Base-by-base conservation (phyloP, 2,113 vertebrate genomes). In the Phodopus roborovskii region DNA sequence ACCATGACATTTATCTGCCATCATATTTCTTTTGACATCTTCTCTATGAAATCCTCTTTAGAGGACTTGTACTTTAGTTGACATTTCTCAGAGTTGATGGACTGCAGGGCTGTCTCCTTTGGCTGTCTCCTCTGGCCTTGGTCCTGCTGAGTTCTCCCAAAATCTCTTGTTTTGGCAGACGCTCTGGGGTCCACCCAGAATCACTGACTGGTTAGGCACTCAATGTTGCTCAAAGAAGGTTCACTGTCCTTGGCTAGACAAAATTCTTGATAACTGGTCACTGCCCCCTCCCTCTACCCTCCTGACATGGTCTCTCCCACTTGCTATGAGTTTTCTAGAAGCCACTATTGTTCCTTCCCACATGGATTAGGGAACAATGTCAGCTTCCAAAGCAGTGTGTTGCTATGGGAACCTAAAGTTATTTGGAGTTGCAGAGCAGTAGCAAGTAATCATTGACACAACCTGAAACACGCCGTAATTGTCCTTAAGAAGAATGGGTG, bases 391-490 rank as follows among this genome's bases (percentile, higher is more conserved):
- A 94, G 53, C 56, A 13, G 33, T 26, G 26, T 58, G 97, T 98
- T 97, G 95, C 97, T 91, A 97, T 97, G 96, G 97, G 73, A 98
- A 98, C 97, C 62, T 92, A 75, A 97, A 97, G 83, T 97, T 97
- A 97, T 96, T 96, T 96, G 94, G 92, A 96, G 97, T 96, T 74
- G 60, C 92, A 94, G 74, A 96, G 97, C 19, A 88, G 81, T 93
- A 73, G 68, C 42, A 8, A 94, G 87, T 90, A 94, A 96, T 96
- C 77, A 79, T 92, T 93, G 93, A 92, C 91, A 97, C 89, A 96
- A 97, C 93, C 83, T 26, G 75, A 97, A 92, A 89, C 66, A 64
- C 77, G 85, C 70, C 26, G 1, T 97, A 92, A 95, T 97, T 96
- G 95, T 94, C 92, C 88, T 42, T 26, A 53, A 81, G 97, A 97